Evolutionary conservation across 2,797 vertebrate species (phyloP), one percentile per base, ranked within the genome.

Genomic region (Schizopygopsis malacanthus): DNA sequence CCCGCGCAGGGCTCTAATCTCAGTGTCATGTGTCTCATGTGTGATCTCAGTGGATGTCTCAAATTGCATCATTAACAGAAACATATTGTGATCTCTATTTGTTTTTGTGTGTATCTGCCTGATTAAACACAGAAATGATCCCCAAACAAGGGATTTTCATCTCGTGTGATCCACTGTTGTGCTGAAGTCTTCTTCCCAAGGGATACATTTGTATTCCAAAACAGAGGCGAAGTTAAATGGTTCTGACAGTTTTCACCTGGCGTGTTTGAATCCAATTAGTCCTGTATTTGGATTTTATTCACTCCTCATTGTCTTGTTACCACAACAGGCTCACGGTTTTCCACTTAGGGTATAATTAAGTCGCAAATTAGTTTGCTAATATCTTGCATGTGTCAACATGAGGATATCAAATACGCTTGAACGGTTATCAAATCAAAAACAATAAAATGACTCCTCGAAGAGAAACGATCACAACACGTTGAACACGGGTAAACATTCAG

Each of bases 101-200:
- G 79, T 39, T n/a, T 63, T n/a, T 43, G 39, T 79, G 50, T 39
- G 28, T 20, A 22, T 67, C 1, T 22, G 41, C 61, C 43, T 71
- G 80, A 70, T 54, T 70, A 56, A 71, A 3, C 67, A 82, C 80
- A 82, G 37, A 71, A 71, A 82, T 70, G 65, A 82, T 71, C 37
- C 11, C 15, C 47, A 71, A 71, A 82, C 22, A 25, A 18, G 41
- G 43, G n/a, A 80, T 80, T 63, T 67, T 47, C 43, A 7, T 81
- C 61, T 65, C 79, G 11, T n/a, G 45, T 67, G 79, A 50, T 69
- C 43, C 16, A 67, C 56, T 22, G 16, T 9, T 10, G 10, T 9
- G 10, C 5, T 56, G 39, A 41, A 54, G 47, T 6, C 9, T 25
- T 71, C 22, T 43, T 56, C 67, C 80, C 80, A 41, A 54, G 67